Evolutionary conservation across 2,797 vertebrate species (phyloP).

Genomic region (Nasua narica): DNA sequence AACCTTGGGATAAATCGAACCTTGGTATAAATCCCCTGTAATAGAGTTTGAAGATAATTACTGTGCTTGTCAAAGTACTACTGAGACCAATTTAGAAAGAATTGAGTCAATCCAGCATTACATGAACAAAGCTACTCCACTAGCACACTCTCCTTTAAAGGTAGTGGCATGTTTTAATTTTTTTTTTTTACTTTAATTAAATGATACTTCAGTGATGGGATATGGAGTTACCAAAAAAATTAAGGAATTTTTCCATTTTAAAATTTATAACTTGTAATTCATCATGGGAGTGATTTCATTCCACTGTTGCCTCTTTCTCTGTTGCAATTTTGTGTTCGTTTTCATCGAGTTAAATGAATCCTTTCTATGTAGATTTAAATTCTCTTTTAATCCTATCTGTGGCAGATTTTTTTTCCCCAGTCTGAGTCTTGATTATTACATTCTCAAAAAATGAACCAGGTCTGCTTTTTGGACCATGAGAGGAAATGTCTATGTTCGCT

Average conservation of each 20-base stretch:
- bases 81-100: constrained; percentile 13
- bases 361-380: background rate
- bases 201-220: background rate
- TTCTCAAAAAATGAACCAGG: background rate
- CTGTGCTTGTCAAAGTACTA: constrained; percentile 24
- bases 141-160: background rate
- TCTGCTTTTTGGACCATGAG: background rate
- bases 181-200: constrained; percentile 37
- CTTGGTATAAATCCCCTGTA: constrained; percentile 8
- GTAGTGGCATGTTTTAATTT: background rate
- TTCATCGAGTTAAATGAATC: constrained; percentile 10
- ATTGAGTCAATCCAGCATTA: background rate
- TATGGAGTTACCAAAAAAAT: background rate
- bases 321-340: background rate
- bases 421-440: background rate
- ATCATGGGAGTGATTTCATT: background rate
- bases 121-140: background rate
- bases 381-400: background rate
- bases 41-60: constrained; percentile 47
- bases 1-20: background rate
- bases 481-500: background rate
- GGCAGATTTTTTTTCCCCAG: background rate
- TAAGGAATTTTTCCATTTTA: background rate
- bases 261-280: background rate
- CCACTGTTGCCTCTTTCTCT: background rate